These are phyloP conservation scores for Astur gentilis DNA, from an alignment of 2,113 vertebrate species.

Conservation along the genomic window DNA sequence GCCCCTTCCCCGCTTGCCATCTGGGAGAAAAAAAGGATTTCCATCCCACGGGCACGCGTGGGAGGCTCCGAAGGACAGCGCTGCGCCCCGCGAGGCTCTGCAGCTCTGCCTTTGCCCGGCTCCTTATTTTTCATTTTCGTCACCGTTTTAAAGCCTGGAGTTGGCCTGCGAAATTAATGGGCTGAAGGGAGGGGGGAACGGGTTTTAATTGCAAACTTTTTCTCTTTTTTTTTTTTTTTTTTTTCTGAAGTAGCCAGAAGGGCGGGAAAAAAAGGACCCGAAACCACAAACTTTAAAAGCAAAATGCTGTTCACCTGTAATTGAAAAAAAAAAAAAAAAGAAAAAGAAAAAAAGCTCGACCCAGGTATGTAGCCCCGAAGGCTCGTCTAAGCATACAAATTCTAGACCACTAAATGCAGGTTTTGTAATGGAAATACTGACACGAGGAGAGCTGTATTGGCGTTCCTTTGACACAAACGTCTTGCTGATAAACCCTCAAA, in stretches of 20 bases:
- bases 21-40: not conserved
- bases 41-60: not conserved
- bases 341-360: not conserved
- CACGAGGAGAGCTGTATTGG: not conserved
- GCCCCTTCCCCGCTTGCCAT: fast-evolving
- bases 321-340: not conserved
- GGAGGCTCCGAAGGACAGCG: not conserved
- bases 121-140: not conserved
- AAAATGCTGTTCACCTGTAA: not conserved
- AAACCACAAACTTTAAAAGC: not conserved
- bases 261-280: not conserved
- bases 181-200: not conserved
- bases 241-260: not conserved
- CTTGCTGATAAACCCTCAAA: not conserved
- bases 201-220: not conserved
- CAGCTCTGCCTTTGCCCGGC: not conserved
- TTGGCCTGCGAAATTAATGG: constrained; percentile 22
- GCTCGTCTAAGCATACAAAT: not conserved
- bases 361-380: not conserved
- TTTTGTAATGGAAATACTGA: constrained; percentile 9
- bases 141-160: not conserved
- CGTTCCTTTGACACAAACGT: not conserved
- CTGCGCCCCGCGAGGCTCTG: not conserved
- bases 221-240: not conserved
- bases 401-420: not conserved